Percentiles rank a stretch among this genome's conserved stretches.
Evolutionary conservation across 1,140 invertebrate species (phyloP).

Genomic region (Drosophila insularis): DNA sequence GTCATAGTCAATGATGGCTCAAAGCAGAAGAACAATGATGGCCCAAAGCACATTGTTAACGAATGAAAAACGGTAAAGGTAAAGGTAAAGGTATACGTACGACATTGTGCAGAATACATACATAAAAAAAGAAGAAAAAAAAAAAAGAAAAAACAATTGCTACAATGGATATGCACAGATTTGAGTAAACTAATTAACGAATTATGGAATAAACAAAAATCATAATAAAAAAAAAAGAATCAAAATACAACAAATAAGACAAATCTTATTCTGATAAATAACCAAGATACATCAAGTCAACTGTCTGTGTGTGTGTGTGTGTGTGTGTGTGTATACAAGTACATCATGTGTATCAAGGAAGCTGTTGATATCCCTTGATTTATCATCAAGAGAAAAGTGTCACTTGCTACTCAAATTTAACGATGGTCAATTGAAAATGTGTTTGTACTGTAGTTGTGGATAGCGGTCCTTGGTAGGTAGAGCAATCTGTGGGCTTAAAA

Average conservation of each 20-base stretch:
- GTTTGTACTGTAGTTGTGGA: too few relatives aligned
- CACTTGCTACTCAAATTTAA: not conserved
- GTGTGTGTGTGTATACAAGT: not conserved
- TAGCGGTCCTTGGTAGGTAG: not conserved
- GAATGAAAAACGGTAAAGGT: constrained; percentile 22
- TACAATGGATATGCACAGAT: not conserved
- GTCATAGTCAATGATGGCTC: not conserved
- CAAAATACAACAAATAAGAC: not conserved
- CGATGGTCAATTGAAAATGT: constrained; percentile 1
- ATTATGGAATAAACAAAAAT: too few relatives aligned
- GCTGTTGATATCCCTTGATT: not conserved
- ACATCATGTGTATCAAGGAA: not conserved
- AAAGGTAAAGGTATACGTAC: not conserved
- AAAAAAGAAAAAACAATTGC: constrained; percentile 3
- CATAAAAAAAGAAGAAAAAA: not conserved
- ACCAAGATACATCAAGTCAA: not conserved
- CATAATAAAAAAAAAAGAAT: too few relatives aligned
- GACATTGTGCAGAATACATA: constrained; percentile 30
- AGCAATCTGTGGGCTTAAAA: constrained; percentile 13
- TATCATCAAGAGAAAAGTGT: not conserved
- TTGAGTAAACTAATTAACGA: not conserved
- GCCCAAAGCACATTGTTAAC: constrained; percentile 22
- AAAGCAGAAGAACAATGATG: not conserved
- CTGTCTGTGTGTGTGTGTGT: not conserved
- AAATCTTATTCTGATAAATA: not conserved